These are phyloP conservation scores for Ochropacha duplaris DNA, from an alignment of 2,888 invertebrate species.

Conservation along the genomic window DNA sequence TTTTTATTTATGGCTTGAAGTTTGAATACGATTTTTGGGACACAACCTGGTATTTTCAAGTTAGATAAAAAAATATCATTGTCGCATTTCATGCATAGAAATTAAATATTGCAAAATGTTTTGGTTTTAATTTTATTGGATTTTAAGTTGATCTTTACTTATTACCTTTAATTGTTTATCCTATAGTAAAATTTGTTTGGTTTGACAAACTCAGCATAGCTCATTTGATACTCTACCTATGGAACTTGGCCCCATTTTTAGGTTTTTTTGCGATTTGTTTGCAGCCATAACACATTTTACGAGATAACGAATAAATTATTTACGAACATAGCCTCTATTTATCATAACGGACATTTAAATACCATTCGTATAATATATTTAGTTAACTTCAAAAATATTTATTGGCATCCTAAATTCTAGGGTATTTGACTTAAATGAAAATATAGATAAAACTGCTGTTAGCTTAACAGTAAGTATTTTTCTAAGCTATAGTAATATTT, in stretches of 20 bases:
- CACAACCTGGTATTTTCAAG: not conserved
- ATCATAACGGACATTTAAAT: not conserved
- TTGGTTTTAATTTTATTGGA: too few species aligned
- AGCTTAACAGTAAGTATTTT: too few species aligned
- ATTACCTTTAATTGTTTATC: too few species aligned
- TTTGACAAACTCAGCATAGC: too few species aligned
- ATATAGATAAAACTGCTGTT: too few species aligned
- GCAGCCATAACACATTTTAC: not conserved
- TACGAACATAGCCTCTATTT: not conserved
- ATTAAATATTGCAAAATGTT: not conserved
- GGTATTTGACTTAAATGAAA: too few species aligned
- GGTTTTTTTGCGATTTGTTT: too few species aligned
- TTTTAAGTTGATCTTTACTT: too few species aligned
- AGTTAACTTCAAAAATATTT: not conserved
- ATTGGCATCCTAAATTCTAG: not conserved
- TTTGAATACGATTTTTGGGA: not conserved
- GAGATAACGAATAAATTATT: not conserved
- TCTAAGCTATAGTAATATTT: too few species aligned
- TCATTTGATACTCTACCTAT: too few species aligned
- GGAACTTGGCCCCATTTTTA: not conserved
- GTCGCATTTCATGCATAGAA: too few species aligned
- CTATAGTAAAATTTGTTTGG: too few species aligned
- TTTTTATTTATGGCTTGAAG: not conserved
- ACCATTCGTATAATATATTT: not conserved
- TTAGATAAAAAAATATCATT: not conserved